A percentile compares a stretch with the other conserved stretches of the same genome.
Conservation (phyloP, 2,113 vertebrate species). For the Mellivora capensis region DNA sequence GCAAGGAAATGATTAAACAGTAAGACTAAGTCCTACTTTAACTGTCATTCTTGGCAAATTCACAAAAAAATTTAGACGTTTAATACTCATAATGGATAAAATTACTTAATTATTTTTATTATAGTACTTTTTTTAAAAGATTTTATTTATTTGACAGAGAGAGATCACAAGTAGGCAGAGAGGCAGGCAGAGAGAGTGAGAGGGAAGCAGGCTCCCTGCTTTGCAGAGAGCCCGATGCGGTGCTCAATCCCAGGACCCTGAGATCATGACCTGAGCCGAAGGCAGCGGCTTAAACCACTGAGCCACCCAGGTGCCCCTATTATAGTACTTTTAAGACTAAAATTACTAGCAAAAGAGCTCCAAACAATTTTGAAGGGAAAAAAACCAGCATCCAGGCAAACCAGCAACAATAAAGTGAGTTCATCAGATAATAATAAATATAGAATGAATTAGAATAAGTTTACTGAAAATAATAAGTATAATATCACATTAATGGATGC, state of each 20-base stretch:
- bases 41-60: constrained; percentile 19
- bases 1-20: constrained; percentile 10
- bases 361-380: neutral
- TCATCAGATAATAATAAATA: neutral
- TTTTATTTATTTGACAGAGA: no score
- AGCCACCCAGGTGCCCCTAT: no score
- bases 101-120: constrained; percentile 35
- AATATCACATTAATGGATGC: neutral
- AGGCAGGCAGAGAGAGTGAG: no score
- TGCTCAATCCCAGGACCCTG: no score
- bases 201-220: no score
- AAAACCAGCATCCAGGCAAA: neutral
- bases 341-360: neutral
- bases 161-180: no score
- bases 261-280: no score
- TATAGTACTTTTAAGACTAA: neutral
- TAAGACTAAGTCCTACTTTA: constrained; percentile 26
- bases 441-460: neutral
- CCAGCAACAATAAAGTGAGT: neutral
- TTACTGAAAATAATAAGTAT: neutral
- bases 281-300: no score
- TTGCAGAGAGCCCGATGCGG: no score
- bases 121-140: neutral
- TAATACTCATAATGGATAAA: neutral
- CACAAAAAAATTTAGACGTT: constrained; percentile 9